These are phyloP conservation scores for Epinephelus malabaricus DNA, from an alignment of 2,797 vertebrate species.

Conservation along the genomic window DNA sequence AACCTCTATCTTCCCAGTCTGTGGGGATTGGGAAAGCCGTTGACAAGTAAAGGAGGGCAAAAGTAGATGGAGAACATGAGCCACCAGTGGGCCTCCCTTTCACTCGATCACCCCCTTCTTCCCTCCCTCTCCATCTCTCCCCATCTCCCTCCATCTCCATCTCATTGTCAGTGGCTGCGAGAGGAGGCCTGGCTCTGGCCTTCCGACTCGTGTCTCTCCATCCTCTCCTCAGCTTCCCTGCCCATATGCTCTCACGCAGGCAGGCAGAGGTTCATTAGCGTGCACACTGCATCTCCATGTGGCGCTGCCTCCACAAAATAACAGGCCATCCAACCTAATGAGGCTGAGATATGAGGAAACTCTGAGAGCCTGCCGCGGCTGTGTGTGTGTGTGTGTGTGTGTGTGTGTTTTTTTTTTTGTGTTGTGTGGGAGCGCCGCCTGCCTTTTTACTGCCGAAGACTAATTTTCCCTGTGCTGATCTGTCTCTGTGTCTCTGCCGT, in stretches of 20 bases:
- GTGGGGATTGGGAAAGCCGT: conserved; percentile 67
- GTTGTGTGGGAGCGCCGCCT: conserved; percentile 39
- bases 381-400: conserved; percentile 38
- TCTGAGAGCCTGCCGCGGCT: conserved; percentile 60
- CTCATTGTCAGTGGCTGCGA: conserved; percentile 68
- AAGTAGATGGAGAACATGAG: conserved; percentile 72
- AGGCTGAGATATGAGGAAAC: conserved; percentile 87
- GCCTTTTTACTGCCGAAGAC: conserved; percentile 66
- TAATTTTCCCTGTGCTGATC: conserved; percentile 79
- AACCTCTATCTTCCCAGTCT: conserved; percentile 70
- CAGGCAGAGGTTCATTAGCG: conserved; percentile 87
- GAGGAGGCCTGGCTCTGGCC: conserved; percentile 75
- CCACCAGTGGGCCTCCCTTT: conserved; percentile 61
- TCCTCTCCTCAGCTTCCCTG: conserved; percentile 77
- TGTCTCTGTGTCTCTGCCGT: conserved; percentile 80
- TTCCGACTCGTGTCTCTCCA: conserved; percentile 77
- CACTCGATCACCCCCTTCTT: conserved; percentile 53
- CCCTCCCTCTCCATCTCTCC: conserved; percentile 15
- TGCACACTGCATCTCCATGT: conserved; percentile 84
- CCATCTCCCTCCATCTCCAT: conserved; percentile 32
- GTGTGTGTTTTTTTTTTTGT: conserved; percentile 1
- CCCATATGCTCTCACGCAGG: conserved; percentile 85
- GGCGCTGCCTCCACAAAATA: conserved; percentile 84
- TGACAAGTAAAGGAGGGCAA: conserved; percentile 70
- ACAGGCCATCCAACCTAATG: conserved; percentile 87